A percentile compares a stretch with the other conserved stretches of the same genome.
Conservation (phyloP, 2,888 invertebrate species). For the Achlya flavicornis region DNA sequence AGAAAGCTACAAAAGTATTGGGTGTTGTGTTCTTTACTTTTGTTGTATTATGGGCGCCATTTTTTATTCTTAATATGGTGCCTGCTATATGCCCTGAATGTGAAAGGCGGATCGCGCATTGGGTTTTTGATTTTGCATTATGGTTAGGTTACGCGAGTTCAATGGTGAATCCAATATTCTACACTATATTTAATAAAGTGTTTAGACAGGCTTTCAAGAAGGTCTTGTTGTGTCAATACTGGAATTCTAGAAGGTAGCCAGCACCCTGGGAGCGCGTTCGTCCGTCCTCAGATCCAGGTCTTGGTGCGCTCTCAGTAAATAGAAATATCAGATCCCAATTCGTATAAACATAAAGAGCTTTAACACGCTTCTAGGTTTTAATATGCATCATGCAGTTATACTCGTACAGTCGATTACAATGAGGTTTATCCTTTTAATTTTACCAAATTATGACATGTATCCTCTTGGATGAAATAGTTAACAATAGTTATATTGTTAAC, state of each 20-base stretch:
- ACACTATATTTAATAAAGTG: constrained; percentile 97
- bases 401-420: constrained; percentile 11
- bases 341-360: constrained; percentile 67
- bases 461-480: too few relatives aligned
- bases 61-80: constrained; percentile 94
- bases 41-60: constrained; percentile 97
- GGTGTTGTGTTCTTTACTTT: constrained; percentile 98
- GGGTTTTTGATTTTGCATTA: constrained; percentile 93
- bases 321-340: constrained; percentile 75
- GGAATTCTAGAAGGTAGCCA: constrained; percentile 78
- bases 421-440: too few relatives aligned
- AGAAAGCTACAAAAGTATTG: constrained; percentile 97
- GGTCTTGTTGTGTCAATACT: constrained; percentile 91
- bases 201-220: constrained; percentile 96
- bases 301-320: constrained; percentile 78
- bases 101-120: constrained; percentile 88
- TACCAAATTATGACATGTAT: too few relatives aligned
- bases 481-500: too few relatives aligned
- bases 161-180: constrained; percentile 97
- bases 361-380: constrained; percentile 52
- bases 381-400: constrained; percentile 34
- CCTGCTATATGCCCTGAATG: constrained; percentile 93
- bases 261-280: constrained; percentile 81
- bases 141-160: constrained; percentile 98
- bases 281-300: constrained; percentile 74